Conservation (phyloP, 2,113 vertebrate genomes). For the Axis porcinus region DNA sequence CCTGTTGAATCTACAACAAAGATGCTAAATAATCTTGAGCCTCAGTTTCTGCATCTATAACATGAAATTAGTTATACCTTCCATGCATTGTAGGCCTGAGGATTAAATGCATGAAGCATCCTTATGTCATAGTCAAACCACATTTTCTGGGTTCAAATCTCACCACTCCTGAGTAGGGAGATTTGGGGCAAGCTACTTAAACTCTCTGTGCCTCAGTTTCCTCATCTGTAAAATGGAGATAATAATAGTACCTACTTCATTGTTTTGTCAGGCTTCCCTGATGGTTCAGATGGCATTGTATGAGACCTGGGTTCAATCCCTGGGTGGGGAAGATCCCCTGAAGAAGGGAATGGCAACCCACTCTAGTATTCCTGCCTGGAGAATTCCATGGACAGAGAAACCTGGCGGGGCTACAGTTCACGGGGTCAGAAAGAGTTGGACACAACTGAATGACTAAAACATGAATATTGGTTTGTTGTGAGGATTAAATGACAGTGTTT, state of each 20-base stretch:
- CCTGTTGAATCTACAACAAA: background rate
- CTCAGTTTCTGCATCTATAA: background rate
- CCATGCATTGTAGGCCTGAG: background rate
- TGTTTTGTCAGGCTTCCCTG: background rate
- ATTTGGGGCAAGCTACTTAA: background rate
- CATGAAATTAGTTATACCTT: background rate
- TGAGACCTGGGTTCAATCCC: background rate
- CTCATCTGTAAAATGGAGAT: background rate
- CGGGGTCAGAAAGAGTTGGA: background rate
- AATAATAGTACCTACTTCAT: background rate
- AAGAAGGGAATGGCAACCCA: background rate
- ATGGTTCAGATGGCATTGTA: background rate
- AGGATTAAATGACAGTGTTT: background rate
- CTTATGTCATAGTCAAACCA: background rate
- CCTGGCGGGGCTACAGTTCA: background rate
- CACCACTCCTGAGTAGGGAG: background rate
- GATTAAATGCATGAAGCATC: background rate
- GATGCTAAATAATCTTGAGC: background rate
- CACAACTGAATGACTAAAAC: background rate
- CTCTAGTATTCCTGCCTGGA: background rate
- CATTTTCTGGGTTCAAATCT: background rate
- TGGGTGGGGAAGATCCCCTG: background rate
- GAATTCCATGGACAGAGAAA: background rate
- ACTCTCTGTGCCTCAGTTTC: background rate
- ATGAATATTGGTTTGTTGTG: background rate